A percentile compares a stretch with the other conserved stretches of the same genome.
These are phyloP conservation scores for Mylabris sibirica DNA, from an alignment of 2,888 invertebrate genomes.

Conservation along the genomic window DNA sequence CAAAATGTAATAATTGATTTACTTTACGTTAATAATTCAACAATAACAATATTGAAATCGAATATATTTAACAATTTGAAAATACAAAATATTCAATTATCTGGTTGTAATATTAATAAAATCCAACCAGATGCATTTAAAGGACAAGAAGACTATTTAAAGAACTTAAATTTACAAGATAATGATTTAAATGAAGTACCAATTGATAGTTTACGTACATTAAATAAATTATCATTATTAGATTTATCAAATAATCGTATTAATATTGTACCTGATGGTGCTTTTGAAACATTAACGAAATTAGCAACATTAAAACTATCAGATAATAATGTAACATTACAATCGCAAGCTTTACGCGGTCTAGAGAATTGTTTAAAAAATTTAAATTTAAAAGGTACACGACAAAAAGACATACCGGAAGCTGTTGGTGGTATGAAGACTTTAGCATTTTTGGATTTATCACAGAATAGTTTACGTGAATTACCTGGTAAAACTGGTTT, in stretches of 20 bases:
- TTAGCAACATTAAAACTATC: slow-evolving; percentile 84
- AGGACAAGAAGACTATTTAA: slow-evolving; percentile 81
- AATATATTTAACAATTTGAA: slow-evolving; percentile 74
- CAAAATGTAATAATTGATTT: slow-evolving; percentile 77
- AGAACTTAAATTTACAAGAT: slow-evolving; percentile 85
- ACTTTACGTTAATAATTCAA: slow-evolving; percentile 88
- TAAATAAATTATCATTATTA: slow-evolving; percentile 77
- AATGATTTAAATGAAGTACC: slow-evolving; percentile 84
- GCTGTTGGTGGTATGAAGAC: slow-evolving; percentile 79
- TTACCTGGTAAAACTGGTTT: slow-evolving; percentile 72
- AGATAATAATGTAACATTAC: slow-evolving; percentile 84
- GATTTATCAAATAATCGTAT: slow-evolving; percentile 87
- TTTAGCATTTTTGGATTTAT: slow-evolving; percentile 87
- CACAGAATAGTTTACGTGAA: slow-evolving; percentile 86
- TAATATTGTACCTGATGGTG: slow-evolving; percentile 73
- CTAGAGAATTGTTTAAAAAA: slow-evolving; percentile 85
- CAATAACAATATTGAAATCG: slow-evolving; percentile 72
- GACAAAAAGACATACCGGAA: slow-evolving; percentile 80
- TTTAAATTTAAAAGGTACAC: slow-evolving; percentile 86
- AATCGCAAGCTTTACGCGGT: slow-evolving; percentile 76
- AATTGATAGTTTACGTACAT: slow-evolving; percentile 71
- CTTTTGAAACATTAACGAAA: slow-evolving; percentile 76
- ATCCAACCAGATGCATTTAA: slow-evolving; percentile 79
- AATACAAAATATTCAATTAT: slow-evolving; percentile 84
- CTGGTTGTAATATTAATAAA: slow-evolving; percentile 78